phyloP scores from a whole-genome alignment of 1,140 invertebrate genomes.

The Drosophila paulistorum region DNA sequence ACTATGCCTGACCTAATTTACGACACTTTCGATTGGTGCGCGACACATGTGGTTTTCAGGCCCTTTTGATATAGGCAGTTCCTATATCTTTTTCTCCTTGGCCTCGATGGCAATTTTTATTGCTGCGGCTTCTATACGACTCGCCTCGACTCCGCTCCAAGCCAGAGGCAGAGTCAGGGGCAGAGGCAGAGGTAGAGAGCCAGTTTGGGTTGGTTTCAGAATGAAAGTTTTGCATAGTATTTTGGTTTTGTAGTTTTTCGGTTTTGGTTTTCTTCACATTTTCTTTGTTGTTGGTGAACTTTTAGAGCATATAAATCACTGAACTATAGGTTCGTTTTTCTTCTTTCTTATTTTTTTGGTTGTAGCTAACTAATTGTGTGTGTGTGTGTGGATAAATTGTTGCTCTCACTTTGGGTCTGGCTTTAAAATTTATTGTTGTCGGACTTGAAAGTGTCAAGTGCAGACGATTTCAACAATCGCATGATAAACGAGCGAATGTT shows the following conservation, averaged over 20 bases:
- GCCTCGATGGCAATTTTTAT: conserved; percentile 60
- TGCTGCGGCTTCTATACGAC: conserved; percentile 57
- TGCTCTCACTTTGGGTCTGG: conserved; percentile 63
- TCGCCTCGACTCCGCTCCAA: background rate
- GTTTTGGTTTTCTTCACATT: conserved; percentile 31
- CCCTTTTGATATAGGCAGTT: conserved; percentile 48
- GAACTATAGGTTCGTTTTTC: conserved; percentile 52
- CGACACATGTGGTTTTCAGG: conserved; percentile 63
- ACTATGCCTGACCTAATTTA: conserved; percentile 70
- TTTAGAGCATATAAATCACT: conserved; percentile 67
- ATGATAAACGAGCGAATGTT: conserved; percentile 42
- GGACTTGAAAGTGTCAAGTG: conserved; percentile 62
- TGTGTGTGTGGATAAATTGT: conserved; percentile 50
- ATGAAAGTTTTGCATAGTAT: conserved; percentile 69
- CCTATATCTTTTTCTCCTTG: conserved; percentile 50
- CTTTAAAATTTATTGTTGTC: conserved; percentile 69
- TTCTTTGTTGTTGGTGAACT: conserved; percentile 43
- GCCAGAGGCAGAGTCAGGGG: background rate
- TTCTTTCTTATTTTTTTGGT: background rate
- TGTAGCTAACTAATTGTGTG: conserved; percentile 53
- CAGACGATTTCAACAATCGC: conserved; percentile 59
- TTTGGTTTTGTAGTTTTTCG: conserved; percentile 44
- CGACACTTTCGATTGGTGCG: conserved; percentile 71
- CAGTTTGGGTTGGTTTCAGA: conserved; percentile 39
- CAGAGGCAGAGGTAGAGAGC: conserved; percentile 19